Conservation (phyloP, 2,113 vertebrate genomes). For the Vicugna pacos region DNA sequence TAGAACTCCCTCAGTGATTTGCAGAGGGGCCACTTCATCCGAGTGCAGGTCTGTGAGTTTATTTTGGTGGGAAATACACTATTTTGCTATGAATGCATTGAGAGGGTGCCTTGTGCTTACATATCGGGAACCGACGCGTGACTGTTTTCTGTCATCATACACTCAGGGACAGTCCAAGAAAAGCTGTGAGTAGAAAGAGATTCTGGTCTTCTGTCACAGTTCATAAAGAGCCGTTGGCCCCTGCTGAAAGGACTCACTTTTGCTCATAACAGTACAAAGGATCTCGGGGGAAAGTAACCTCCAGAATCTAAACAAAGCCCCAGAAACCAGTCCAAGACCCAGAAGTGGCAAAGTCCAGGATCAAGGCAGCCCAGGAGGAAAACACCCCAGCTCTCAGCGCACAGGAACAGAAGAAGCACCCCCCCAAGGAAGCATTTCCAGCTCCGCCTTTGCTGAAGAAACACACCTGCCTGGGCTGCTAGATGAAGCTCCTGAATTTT, state of each 20-base stretch:
- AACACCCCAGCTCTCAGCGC: background rate
- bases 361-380: slow-evolving; percentile 4
- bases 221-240: background rate
- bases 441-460: slow-evolving; percentile 34
- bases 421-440: background rate
- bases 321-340: background rate
- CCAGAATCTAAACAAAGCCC: slow-evolving; percentile 19
- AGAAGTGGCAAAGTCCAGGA: background rate
- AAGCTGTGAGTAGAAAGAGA: background rate
- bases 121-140: background rate
- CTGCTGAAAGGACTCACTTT: background rate
- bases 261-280: background rate
- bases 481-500: slow-evolving; percentile 40
- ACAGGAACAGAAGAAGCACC: slow-evolving; percentile 20
- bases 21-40: background rate
- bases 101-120: background rate
- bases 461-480: slow-evolving; percentile 49
- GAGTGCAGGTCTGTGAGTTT: background rate
- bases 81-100: background rate
- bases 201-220: background rate
- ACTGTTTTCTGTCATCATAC: background rate
- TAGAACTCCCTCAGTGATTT: background rate
- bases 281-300: background rate
- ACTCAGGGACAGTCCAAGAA: background rate
- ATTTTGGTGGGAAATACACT: background rate